phyloP scores from a whole-genome alignment of 2,113 vertebrate genomes.

The Platichthys flesus region DNA sequence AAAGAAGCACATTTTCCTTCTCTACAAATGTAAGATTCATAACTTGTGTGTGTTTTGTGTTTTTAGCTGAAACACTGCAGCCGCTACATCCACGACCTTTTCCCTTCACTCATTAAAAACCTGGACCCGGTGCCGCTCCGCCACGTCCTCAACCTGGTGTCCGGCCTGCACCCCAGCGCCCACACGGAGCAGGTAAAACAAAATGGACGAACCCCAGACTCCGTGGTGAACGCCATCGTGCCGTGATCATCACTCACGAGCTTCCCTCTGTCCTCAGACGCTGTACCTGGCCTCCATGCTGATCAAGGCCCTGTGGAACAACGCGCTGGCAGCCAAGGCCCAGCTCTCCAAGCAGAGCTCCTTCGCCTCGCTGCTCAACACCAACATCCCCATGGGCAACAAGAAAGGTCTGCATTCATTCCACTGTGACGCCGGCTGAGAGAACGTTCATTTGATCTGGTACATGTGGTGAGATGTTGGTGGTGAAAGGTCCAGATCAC shows the following conservation, averaged over 20 bases:
- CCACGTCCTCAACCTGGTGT: slow-evolving; percentile 97
- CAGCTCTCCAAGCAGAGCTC: slow-evolving; percentile 99
- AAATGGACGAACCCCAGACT: not conserved
- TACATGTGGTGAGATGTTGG: too few species aligned
- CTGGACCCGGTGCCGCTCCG: slow-evolving; percentile 96
- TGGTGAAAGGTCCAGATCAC: too few species aligned
- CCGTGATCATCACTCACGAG: not conserved
- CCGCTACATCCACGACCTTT: slow-evolving; percentile 98
- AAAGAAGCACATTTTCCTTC: too few species aligned
- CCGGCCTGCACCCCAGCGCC: slow-evolving; percentile 94
- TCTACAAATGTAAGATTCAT: not conserved
- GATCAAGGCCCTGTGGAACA: slow-evolving; percentile 99
- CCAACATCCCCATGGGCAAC: slow-evolving; percentile 96
- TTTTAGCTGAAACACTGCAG: slow-evolving; percentile 96
- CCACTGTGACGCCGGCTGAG: too few species aligned
- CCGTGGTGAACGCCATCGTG: too few species aligned
- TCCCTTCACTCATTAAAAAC: slow-evolving; percentile 98
- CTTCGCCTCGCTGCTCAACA: slow-evolving; percentile 97
- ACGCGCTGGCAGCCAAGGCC: slow-evolving; percentile 96
- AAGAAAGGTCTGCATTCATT: slow-evolving; percentile 89
- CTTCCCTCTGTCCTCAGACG: slow-evolving; percentile 81
- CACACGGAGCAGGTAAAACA: slow-evolving; percentile 96
- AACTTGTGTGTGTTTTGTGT: not conserved
- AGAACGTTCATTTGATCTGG: too few species aligned
- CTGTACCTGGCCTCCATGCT: slow-evolving; percentile 98